Evolutionary conservation across 2,888 invertebrate genomes (phyloP).

Genomic region (Hirtodrosophila histrioides): DNA sequence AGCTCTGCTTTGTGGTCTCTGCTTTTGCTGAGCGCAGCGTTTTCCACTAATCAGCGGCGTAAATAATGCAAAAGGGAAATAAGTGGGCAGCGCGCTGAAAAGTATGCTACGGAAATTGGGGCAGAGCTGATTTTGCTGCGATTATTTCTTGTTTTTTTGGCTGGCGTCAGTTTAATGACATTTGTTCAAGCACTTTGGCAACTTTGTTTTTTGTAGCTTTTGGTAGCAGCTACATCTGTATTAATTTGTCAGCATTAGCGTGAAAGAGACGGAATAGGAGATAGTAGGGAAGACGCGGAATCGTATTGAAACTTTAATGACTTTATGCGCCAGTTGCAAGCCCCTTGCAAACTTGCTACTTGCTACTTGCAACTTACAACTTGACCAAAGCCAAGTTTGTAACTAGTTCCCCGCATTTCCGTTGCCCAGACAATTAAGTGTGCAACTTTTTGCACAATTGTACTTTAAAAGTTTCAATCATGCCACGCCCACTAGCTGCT

Average conservation of each 20-base stretch:
- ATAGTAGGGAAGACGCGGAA: slow-evolving; percentile 24
- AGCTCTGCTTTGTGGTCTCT: background rate
- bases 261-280: background rate
- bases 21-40: slow-evolving; percentile 28
- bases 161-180: slow-evolving; percentile 22
- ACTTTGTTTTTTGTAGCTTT: background rate
- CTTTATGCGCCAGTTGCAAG: slow-evolving; percentile 71
- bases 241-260: slow-evolving; percentile 60
- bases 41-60: slow-evolving; percentile 37
- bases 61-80: slow-evolving; percentile 50
- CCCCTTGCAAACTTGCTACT: slow-evolving; percentile 33
- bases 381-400: slow-evolving; percentile 56
- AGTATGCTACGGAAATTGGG: slow-evolving; percentile 23
- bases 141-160: slow-evolving; percentile 13
- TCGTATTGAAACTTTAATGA: slow-evolving; percentile 75
- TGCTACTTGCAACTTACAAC: slow-evolving; percentile 20
- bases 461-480: slow-evolving; percentile 54
- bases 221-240: slow-evolving; percentile 27
- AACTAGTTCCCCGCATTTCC: slow-evolving; percentile 54
- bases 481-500: slow-evolving; percentile 30
- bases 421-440: slow-evolving; percentile 53
- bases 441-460: slow-evolving; percentile 56
- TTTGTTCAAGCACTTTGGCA: slow-evolving; percentile 22
- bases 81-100: slow-evolving; percentile 18
- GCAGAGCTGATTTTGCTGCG: background rate